Evolutionary conservation across 2,113 vertebrate genomes (phyloP).

Genomic region (Accipiter virgatus): DNA sequence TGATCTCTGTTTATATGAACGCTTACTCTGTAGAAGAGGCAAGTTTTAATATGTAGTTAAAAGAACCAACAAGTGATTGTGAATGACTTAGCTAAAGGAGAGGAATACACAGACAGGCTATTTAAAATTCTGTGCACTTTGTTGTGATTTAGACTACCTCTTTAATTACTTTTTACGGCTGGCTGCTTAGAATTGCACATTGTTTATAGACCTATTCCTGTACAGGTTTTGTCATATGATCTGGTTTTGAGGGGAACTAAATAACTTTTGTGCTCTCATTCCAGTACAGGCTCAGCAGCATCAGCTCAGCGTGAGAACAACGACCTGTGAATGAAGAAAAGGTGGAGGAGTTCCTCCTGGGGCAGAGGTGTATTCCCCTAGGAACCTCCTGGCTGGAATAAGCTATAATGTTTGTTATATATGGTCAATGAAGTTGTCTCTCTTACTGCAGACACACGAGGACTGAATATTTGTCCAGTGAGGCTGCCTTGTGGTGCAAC

Average conservation of each 20-base stretch:
- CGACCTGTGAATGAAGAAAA: background rate
- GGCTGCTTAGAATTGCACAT: slow-evolving; percentile 23
- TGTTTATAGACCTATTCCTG: slow-evolving; percentile 36
- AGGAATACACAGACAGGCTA: background rate
- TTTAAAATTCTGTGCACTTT: slow-evolving; percentile 60
- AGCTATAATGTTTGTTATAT: background rate
- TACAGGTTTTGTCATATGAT: slow-evolving; percentile 17
- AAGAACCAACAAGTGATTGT: slow-evolving; percentile 16
- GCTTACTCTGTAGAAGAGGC: background rate
- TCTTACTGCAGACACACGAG: background rate
- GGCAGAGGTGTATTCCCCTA: background rate
- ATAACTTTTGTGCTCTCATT: background rate
- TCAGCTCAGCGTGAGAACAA: background rate
- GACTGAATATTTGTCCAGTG: background rate
- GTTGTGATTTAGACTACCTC: slow-evolving; percentile 64
- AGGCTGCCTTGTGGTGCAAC: background rate
- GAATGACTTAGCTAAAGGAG: slow-evolving; percentile 32
- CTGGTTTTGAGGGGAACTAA: background rate
- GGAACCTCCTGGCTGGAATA: background rate
- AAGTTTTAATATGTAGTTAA: background rate
- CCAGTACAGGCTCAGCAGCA: background rate
- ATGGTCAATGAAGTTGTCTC: background rate
- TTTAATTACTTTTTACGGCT: slow-evolving; percentile 71
- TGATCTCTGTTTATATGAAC: background rate
- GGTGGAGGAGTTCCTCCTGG: background rate